Conservation (phyloP, 2,113 vertebrate species). For the Chaenocephalus aceratus region DNA sequence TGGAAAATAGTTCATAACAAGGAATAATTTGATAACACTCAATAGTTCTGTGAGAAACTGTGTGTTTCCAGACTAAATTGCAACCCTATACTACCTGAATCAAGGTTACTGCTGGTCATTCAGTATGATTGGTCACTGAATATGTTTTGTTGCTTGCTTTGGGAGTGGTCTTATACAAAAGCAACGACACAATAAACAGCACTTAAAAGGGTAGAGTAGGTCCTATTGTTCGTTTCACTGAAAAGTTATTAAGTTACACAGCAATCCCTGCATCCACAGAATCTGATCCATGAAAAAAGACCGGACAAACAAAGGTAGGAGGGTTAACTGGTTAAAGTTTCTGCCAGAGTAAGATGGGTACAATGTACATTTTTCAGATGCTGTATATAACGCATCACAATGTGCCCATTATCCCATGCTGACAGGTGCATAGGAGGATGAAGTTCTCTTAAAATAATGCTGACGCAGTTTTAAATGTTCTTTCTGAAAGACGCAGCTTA, state of each 20-base stretch:
- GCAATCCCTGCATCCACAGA: conserved; percentile 8
- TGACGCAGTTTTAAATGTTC: not conserved
- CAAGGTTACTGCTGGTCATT: not conserved
- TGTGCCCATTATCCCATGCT: not conserved
- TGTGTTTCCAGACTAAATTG: not conserved
- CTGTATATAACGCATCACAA: not conserved
- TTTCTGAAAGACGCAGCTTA: not conserved
- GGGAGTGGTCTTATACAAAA: conserved; percentile 14
- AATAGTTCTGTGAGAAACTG: not conserved
- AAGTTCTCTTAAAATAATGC: too few species aligned
- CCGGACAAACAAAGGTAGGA: conserved; percentile 5
- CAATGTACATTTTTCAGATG: not conserved
- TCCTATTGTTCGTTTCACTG: not conserved
- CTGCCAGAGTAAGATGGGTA: too few species aligned
- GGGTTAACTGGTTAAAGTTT: not conserved
- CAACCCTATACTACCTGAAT: not conserved
- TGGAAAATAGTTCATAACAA: not conserved
- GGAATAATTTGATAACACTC: not conserved
- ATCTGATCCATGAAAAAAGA: conserved; percentile 13
- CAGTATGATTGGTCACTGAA: not conserved
- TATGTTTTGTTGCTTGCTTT: not conserved
- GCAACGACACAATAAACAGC: not conserved
- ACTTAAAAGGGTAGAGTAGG: not conserved
- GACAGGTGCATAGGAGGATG: not conserved
- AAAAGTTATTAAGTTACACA: conserved; percentile 36